Conservation (phyloP, 2,888 invertebrate species). For the Halocaridina rubra region DNA sequence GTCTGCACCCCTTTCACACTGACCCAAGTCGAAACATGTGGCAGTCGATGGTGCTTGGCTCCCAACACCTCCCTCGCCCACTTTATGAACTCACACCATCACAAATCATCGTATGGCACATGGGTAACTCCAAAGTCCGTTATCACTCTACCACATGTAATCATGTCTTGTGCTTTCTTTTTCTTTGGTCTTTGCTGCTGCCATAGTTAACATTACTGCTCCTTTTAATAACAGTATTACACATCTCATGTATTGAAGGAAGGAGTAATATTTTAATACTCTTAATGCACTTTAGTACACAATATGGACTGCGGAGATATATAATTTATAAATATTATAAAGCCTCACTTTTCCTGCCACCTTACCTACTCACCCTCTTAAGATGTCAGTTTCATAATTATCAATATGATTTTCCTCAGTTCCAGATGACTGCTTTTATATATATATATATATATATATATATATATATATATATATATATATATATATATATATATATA, state of each 20-base stretch:
- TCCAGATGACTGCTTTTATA: background rate
- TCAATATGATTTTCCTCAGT: background rate
- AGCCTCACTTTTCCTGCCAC: background rate
- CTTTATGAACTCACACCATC: slow-evolving; percentile 22
- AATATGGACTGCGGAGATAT: too few relatives aligned
- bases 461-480: background rate
- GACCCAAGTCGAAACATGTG: slow-evolving; percentile 9
- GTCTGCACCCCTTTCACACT: slow-evolving; percentile 36
- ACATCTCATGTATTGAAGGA: too few relatives aligned
- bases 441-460: background rate
- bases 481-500: background rate
- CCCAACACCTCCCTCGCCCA: slow-evolving; percentile 8
- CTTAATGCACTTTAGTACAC: too few relatives aligned
- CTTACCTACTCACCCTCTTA: background rate
- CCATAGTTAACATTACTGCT: too few relatives aligned
- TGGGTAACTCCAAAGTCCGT: background rate
- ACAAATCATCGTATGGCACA: slow-evolving; percentile 1
- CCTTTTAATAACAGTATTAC: too few relatives aligned
- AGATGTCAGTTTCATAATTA: background rate
- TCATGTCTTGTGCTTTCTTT: too few relatives aligned
- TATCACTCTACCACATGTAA: background rate
- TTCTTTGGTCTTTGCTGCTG: too few relatives aligned
- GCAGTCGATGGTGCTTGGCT: slow-evolving; percentile 32
- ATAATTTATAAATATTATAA: too few relatives aligned
- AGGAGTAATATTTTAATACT: too few relatives aligned